phyloP scores from a whole-genome alignment of 1,140 invertebrate genomes.

The Drosophila littoralis region DNA sequence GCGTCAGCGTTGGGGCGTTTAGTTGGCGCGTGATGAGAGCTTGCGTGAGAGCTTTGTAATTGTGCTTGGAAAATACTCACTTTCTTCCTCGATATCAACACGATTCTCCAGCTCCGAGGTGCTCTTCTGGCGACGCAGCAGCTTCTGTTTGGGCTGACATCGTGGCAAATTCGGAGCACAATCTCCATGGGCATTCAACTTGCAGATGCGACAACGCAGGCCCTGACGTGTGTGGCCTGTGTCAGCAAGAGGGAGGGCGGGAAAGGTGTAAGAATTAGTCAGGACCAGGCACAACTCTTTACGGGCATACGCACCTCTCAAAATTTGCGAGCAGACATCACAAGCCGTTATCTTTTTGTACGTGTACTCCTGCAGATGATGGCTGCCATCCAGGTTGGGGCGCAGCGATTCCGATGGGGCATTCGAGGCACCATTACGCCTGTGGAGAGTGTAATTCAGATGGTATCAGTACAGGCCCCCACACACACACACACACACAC shows the following conservation, averaged over 20 bases:
- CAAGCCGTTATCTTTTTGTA: slow-evolving; percentile 98
- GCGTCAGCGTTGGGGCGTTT: not conserved
- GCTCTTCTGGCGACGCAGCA: slow-evolving; percentile 94
- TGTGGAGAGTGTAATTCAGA: slow-evolving; percentile 84
- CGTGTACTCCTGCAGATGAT: slow-evolving; percentile 96
- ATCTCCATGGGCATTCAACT: slow-evolving; percentile 95
- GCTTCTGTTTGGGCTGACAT: slow-evolving; percentile 92
- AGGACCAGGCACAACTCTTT: not conserved
- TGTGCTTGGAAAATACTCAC: slow-evolving; percentile 86
- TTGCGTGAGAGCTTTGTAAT: slow-evolving; percentile 9
- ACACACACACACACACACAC: slow-evolving; percentile 8
- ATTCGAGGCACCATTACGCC: slow-evolving; percentile 89
- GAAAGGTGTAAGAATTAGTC: slow-evolving; percentile 15
- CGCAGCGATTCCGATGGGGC: slow-evolving; percentile 83
- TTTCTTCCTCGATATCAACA: slow-evolving; percentile 89
- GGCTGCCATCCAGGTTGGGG: slow-evolving; percentile 87
- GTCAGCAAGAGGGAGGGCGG: not conserved
- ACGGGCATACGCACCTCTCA: slow-evolving; percentile 88
- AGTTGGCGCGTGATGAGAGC: slow-evolving; percentile 22
- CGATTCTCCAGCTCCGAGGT: slow-evolving; percentile 90
- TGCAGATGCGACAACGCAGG: slow-evolving; percentile 94
- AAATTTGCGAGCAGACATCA: slow-evolving; percentile 96
- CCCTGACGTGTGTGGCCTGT: slow-evolving; percentile 96
- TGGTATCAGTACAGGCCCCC: slow-evolving; percentile 24
- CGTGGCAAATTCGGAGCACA: slow-evolving; percentile 92